A percentile compares a stretch with the other conserved stretches of the same genome.
phyloP scores from a whole-genome alignment of 2,113 vertebrate species.

The Acrocephalus arundinaceus region DNA sequence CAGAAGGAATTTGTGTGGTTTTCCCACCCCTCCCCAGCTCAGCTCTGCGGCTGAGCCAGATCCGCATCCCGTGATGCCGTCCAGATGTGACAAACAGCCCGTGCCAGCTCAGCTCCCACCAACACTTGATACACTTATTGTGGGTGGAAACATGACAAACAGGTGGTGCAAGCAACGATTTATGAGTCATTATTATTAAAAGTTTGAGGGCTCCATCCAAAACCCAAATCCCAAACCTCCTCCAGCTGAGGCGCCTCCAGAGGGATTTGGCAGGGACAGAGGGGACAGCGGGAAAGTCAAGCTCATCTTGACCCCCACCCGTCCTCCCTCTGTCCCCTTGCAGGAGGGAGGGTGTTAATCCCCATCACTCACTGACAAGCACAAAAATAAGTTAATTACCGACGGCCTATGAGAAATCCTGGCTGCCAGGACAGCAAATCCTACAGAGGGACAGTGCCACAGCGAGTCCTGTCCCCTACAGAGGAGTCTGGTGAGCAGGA shows the following conservation, averaged over 20 bases:
- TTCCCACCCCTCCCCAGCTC: background rate
- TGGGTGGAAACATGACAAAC: conserved; percentile 23
- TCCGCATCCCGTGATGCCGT: background rate
- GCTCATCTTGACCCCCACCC: background rate
- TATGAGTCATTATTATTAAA: conserved; percentile 32
- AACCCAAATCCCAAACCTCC: background rate
- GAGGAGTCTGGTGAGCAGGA: background rate
- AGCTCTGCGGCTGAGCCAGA: background rate
- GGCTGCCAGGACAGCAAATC: background rate
- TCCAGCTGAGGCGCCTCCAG: background rate
- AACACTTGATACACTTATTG: background rate
- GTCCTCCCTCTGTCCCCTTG: background rate
- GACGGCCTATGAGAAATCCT: background rate
- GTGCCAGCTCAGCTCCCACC: conserved; percentile 12
- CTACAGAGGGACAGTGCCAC: background rate
- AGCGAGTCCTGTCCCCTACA: background rate
- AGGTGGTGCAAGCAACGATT: conserved; percentile 4
- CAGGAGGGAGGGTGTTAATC: background rate
- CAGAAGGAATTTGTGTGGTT: background rate
- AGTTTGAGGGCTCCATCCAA: background rate
- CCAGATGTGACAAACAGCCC: conserved; percentile 47
- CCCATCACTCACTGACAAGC: background rate
- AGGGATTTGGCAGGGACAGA: background rate
- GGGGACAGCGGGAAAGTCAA: background rate
- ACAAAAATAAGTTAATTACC: background rate